These are phyloP conservation scores for Ennomos erosarius DNA, from an alignment of 2,888 invertebrate genomes.

Conservation along the genomic window DNA sequence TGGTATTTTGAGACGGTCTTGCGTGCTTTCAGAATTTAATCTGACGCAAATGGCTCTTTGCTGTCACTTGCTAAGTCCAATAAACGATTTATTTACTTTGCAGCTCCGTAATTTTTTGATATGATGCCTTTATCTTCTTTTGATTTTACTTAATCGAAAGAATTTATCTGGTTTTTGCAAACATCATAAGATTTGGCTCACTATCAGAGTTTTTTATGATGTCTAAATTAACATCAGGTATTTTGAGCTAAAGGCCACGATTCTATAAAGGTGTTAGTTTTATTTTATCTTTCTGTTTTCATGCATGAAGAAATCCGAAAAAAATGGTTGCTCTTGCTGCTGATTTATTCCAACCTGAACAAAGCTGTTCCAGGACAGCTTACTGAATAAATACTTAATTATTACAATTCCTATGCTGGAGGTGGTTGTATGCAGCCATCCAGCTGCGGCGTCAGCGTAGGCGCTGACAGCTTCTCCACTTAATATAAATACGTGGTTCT, in stretches of 20 bases:
- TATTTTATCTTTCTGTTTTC: conserved; percentile 2
- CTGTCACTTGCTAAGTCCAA: conserved; percentile 54
- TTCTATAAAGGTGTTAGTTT: conserved; percentile 10
- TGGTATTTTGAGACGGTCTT: conserved; percentile 45
- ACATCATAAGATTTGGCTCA: conserved; percentile 60
- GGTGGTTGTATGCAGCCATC: conserved; percentile 76
- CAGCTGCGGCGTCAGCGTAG: conserved; percentile 75
- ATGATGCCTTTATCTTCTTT: conserved; percentile 36
- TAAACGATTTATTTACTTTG: conserved; percentile 43
- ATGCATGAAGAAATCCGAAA: background rate
- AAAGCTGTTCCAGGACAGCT: background rate
- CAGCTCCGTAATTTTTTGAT: conserved; percentile 38
- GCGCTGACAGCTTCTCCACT: conserved; percentile 83
- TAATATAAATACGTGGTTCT: conserved; percentile 82
- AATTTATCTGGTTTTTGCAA: conserved; percentile 44
- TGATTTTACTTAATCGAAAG: conserved; percentile 38
- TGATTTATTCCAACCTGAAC: background rate
- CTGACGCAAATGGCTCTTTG: conserved; percentile 58
- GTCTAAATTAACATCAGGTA: conserved; percentile 55
- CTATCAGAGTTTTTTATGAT: conserved; percentile 60
- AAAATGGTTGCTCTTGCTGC: background rate
- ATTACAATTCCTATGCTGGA: conserved; percentile 34
- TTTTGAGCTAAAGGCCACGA: conserved; percentile 45
- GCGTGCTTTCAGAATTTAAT: conserved; percentile 52
- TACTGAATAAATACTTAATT: conserved; percentile 8